phyloP scores from a whole-genome alignment of 2,113 vertebrate genomes.

The Craseonycteris thonglongyai region DNA sequence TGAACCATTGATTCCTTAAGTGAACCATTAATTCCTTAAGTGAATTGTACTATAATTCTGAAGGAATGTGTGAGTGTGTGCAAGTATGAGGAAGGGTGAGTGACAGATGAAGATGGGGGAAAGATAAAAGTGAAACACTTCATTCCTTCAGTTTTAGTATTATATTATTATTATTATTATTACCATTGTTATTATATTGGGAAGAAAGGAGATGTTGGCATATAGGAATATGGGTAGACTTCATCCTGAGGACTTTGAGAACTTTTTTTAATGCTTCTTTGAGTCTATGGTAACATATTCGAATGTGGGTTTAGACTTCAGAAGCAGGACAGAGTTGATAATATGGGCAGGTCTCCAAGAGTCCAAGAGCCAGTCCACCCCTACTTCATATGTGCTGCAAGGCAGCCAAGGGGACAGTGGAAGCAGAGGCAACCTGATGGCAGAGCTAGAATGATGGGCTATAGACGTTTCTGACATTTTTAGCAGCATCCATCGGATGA shows the following conservation, averaged over 20 bases:
- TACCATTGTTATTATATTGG: neutral
- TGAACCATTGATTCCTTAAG: too few species aligned
- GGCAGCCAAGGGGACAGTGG: neutral
- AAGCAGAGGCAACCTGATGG: neutral
- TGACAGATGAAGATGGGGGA: neutral
- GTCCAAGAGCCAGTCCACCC: too few species aligned
- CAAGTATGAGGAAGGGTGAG: accelerated
- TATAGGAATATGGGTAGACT: neutral
- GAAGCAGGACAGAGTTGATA: neutral
- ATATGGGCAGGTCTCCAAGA: neutral
- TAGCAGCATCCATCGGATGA: neutral
- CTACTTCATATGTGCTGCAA: accelerated
- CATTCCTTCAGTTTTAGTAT: neutral
- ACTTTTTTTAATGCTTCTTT: neutral
- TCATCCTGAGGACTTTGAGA: neutral
- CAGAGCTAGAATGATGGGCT: neutral
- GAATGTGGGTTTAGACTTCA: neutral
- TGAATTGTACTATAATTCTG: neutral
- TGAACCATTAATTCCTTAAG: too few species aligned
- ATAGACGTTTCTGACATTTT: neutral
- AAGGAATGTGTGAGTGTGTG: neutral
- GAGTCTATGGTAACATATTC: neutral
- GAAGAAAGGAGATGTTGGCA: neutral
- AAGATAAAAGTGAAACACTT: neutral
- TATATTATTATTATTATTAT: neutral